Evolutionary conservation across 2,113 vertebrate species (phyloP).

Genomic region (Myodes glareolus): DNA sequence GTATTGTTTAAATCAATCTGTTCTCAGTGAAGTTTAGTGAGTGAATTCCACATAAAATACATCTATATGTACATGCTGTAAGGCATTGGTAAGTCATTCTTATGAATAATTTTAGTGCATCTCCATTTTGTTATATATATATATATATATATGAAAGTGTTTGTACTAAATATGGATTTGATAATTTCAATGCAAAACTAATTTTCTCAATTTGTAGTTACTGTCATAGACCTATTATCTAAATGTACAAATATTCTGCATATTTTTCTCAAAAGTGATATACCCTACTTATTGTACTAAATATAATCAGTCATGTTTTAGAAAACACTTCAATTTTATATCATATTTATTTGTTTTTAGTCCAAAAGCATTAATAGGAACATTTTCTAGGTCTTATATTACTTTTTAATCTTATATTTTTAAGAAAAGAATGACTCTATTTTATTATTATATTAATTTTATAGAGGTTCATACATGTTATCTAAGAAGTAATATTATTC

Average conservation of each 20-base stretch:
- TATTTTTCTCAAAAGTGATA: slow-evolving; percentile 18
- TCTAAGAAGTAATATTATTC: neutral
- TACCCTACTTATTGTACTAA: slow-evolving; percentile 41
- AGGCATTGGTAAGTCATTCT: neutral
- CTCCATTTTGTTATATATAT: neutral
- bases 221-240: slow-evolving; percentile 4
- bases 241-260: neutral
- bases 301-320: slow-evolving; percentile 12
- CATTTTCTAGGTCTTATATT: neutral
- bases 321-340: neutral
- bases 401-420: neutral
- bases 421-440: neutral
- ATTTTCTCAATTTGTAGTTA: neutral
- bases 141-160: neutral
- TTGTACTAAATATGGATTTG: neutral
- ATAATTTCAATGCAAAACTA: neutral
- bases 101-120: neutral
- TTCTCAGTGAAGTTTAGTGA: neutral
- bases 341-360: neutral
- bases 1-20: neutral
- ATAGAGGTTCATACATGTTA: neutral
- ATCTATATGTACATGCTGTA: neutral
- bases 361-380: neutral
- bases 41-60: neutral
- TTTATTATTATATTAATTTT: neutral